phyloP scores from a whole-genome alignment of 2,113 vertebrate species.

The Upupa epops region DNA sequence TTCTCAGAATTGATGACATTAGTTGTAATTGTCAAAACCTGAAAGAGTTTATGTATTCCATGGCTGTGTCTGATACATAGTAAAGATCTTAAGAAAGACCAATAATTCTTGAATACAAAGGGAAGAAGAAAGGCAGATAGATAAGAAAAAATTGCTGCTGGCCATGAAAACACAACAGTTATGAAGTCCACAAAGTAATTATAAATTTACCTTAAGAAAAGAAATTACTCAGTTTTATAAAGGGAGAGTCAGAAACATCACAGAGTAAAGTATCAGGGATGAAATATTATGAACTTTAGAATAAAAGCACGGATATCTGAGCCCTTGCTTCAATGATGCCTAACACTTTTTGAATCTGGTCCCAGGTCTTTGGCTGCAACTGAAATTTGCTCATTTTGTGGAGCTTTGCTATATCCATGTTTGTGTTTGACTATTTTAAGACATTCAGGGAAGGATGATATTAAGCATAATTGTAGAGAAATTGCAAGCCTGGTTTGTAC shows the following conservation, averaged over 20 bases:
- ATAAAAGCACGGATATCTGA: neutral
- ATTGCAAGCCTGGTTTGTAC: neutral
- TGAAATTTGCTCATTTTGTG: neutral
- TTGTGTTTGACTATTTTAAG: neutral
- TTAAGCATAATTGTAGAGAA: neutral
- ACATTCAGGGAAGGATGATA: neutral
- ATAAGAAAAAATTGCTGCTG: neutral
- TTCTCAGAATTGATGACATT: neutral
- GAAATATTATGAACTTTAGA: neutral
- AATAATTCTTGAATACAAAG: neutral
- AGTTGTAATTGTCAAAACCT: neutral
- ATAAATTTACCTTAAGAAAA: neutral
- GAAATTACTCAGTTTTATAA: neutral
- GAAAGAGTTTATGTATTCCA: neutral
- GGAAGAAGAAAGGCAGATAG: neutral
- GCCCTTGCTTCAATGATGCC: neutral
- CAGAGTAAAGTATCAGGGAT: neutral
- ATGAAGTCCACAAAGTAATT: neutral
- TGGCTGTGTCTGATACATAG: neutral
- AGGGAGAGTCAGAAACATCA: neutral
- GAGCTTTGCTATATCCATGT: neutral
- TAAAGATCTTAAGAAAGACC: neutral
- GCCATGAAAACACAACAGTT: neutral
- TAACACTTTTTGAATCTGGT: neutral
- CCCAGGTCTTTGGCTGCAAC: neutral